These are phyloP conservation scores for Periophthalmodon schlosseri DNA, from an alignment of 2,113 vertebrate species.

Conservation along the genomic window DNA sequence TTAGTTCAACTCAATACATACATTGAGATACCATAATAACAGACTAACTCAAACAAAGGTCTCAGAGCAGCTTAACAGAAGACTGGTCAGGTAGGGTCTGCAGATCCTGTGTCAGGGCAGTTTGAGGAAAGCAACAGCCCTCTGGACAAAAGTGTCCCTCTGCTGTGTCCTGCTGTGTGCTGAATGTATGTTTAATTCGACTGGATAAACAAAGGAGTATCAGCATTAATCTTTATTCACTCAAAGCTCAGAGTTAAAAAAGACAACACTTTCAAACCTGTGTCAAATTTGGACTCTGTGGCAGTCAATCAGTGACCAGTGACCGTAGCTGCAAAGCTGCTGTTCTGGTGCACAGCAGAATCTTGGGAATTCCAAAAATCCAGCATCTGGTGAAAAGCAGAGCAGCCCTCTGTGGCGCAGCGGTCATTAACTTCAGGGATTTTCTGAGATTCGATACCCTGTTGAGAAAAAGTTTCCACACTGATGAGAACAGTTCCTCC, in stretches of 20 bases:
- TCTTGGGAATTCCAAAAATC: constrained; percentile 75
- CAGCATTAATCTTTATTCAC: neutral
- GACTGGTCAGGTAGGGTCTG: too few relatives aligned
- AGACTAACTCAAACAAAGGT: too few relatives aligned
- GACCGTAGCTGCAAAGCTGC: constrained; percentile 60
- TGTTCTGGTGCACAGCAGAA: constrained; percentile 73
- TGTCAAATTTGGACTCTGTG: constrained; percentile 59
- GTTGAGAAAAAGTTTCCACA: constrained; percentile 71
- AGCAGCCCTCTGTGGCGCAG: constrained; percentile 68
- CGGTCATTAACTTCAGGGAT: constrained; percentile 73
- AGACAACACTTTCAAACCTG: neutral
- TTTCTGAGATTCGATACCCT: constrained; percentile 67
- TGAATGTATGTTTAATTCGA: neutral
- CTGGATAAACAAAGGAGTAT: neutral
- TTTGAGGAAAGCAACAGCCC: too few relatives aligned
- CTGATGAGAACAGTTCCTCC: constrained; percentile 64
- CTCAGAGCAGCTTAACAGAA: too few relatives aligned
- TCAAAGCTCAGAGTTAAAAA: neutral
- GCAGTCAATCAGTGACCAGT: constrained; percentile 68
- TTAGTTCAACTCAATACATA: too few relatives aligned
- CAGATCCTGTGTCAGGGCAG: too few relatives aligned
- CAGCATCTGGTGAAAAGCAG: constrained; percentile 72
- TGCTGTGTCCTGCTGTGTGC: too few relatives aligned
- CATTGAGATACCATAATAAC: too few relatives aligned
- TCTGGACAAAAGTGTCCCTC: too few relatives aligned